A percentile compares a stretch with the other conserved stretches of the same genome.
Evolutionary conservation across 2,888 invertebrate species (phyloP).

Genomic region (Norana najaformis): DNA sequence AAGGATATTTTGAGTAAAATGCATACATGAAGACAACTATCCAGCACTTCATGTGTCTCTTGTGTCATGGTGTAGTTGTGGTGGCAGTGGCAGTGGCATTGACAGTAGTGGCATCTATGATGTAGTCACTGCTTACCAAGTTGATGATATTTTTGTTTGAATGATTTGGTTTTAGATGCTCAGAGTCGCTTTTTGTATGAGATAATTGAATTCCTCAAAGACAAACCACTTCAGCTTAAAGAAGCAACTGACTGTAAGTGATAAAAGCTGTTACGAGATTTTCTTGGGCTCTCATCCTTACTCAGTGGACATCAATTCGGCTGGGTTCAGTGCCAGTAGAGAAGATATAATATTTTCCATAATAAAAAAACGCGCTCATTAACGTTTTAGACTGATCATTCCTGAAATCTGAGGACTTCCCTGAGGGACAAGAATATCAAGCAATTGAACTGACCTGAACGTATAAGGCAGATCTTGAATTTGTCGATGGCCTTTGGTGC

Average conservation of each 20-base stretch:
- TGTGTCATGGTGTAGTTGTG: background rate
- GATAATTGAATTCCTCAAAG: conserved; percentile 72
- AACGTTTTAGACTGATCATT: background rate
- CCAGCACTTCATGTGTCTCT: background rate
- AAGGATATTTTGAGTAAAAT: no score
- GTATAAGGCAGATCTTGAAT: no score
- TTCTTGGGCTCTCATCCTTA: no score
- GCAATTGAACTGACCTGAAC: no score
- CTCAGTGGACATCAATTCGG: no score
- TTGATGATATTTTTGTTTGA: background rate
- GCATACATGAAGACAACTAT: no score
- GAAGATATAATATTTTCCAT: background rate
- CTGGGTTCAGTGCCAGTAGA: no score
- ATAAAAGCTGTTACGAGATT: background rate
- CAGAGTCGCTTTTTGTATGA: conserved; percentile 68
- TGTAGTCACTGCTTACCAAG: background rate
- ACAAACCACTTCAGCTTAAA: conserved; percentile 62
- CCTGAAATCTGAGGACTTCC: background rate
- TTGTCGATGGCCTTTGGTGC: no score
- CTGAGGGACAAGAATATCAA: no score
- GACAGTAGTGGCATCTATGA: background rate
- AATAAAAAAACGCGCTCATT: background rate
- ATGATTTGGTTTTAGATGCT: conserved; percentile 18
- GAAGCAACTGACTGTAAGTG: conserved; percentile 52
- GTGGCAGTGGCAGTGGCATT: background rate